Evolutionary conservation across 2,888 invertebrate genomes (phyloP).

Genomic region (Deroplatys truncata): DNA sequence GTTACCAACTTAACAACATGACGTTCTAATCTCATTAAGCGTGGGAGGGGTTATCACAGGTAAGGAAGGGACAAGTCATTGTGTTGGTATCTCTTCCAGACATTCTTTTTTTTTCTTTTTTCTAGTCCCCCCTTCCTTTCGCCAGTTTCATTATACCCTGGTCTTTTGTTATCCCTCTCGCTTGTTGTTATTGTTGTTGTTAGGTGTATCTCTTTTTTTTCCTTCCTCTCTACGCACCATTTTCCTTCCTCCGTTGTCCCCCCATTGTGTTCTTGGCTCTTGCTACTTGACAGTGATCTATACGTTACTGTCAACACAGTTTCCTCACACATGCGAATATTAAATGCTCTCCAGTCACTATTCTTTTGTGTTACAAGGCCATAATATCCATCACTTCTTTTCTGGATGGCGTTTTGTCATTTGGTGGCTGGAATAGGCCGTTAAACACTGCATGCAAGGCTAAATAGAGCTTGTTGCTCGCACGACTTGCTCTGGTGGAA

Average conservation of each 20-base stretch:
- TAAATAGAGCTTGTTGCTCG: not conserved
- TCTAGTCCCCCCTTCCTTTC: not conserved
- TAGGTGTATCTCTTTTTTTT: not conserved
- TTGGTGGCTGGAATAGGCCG: not conserved
- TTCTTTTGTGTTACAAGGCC: not conserved
- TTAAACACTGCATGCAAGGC: not conserved
- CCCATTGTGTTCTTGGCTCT: not conserved
- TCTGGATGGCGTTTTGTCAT: not conserved
- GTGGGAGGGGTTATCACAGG: not conserved
- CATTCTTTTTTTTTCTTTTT: not conserved
- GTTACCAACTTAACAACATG: not conserved
- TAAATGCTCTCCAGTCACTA: not conserved
- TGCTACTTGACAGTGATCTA: not conserved
- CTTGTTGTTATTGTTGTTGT: not conserved
- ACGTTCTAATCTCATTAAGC: not conserved
- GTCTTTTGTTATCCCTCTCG: not conserved
- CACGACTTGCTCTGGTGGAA: not conserved
- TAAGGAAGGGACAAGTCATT: not conserved
- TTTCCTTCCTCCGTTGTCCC: not conserved
- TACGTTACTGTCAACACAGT: not conserved
- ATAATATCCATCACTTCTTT: not conserved
- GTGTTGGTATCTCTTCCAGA: not conserved
- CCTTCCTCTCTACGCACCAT: not conserved
- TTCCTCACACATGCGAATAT: not conserved
- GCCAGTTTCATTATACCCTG: not conserved